These are phyloP conservation scores for Vicugna pacos DNA, from an alignment of 2,113 vertebrate genomes.

Conservation along the genomic window DNA sequence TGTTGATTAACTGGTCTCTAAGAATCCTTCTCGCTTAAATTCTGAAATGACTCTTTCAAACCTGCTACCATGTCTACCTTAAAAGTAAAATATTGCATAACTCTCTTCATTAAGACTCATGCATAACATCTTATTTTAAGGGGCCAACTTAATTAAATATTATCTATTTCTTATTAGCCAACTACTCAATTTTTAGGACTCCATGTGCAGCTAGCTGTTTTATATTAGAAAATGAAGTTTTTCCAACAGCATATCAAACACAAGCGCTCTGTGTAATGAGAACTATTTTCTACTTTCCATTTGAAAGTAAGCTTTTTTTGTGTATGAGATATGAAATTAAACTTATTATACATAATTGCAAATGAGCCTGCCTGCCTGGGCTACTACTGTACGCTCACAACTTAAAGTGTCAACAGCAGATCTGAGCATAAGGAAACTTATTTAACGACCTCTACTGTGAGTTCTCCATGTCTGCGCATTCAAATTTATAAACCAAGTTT, in stretches of 20 bases:
- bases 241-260: background rate
- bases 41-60: conserved; percentile 18
- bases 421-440: background rate
- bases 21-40: background rate
- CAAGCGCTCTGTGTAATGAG: background rate
- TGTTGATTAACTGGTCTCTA: background rate
- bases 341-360: background rate
- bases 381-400: background rate
- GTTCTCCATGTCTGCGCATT: background rate
- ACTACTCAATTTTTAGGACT: background rate
- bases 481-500: background rate
- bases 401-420: background rate
- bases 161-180: background rate
- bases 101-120: background rate
- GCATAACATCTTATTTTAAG: background rate
- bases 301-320: background rate
- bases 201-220: background rate
- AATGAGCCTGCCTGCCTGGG: background rate
- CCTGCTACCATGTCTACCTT: background rate
- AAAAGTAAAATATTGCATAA: conserved; percentile 1
- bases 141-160: background rate
- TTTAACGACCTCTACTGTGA: background rate
- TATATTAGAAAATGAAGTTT: background rate
- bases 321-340: background rate
- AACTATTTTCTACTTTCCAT: conserved; percentile 22